These are phyloP conservation scores for Hirtodrosophila duncani DNA, from an alignment of 2,888 invertebrate species.

Conservation along the genomic window DNA sequence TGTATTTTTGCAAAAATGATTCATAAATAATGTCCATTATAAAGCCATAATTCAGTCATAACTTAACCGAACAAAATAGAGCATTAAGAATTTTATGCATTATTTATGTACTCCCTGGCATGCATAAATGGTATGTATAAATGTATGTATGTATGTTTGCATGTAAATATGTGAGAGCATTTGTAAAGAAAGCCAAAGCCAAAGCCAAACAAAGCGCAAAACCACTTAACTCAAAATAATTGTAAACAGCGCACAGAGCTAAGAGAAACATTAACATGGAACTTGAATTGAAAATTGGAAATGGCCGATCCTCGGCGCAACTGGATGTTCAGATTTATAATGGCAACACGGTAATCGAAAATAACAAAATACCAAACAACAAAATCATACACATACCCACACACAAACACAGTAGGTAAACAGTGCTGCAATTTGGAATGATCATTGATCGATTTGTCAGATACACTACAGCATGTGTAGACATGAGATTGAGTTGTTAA, in stretches of 20 bases:
- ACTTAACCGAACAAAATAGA: constrained; percentile 19
- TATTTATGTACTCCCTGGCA: constrained; percentile 41
- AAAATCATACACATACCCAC: constrained; percentile 1
- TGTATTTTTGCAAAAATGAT: constrained; percentile 11
- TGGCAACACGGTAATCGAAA: constrained; percentile 7
- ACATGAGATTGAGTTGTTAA: no score
- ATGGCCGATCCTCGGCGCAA: constrained; percentile 50
- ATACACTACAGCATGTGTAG: no score
- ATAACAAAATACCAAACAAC: constrained; percentile 7
- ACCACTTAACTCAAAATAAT: constrained; percentile 58
- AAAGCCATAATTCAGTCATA: no score
- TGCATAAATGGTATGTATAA: no score
- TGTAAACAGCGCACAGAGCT: constrained; percentile 47
- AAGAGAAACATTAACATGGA: background rate
- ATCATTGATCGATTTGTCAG: no score
- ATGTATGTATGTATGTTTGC: no score
- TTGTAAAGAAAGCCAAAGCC: constrained; percentile 1
- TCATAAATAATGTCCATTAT: constrained; percentile 25
- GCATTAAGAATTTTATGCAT: constrained; percentile 17
- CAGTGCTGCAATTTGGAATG: no score
- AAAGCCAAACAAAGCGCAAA: constrained; percentile 26
- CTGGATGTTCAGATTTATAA: constrained; percentile 60
- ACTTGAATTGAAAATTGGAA: constrained; percentile 22
- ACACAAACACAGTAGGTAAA: constrained; percentile 14
- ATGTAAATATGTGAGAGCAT: no score